These are phyloP conservation scores for Neotoma lepida DNA, from an alignment of 2,113 vertebrate genomes.

Conservation along the genomic window DNA sequence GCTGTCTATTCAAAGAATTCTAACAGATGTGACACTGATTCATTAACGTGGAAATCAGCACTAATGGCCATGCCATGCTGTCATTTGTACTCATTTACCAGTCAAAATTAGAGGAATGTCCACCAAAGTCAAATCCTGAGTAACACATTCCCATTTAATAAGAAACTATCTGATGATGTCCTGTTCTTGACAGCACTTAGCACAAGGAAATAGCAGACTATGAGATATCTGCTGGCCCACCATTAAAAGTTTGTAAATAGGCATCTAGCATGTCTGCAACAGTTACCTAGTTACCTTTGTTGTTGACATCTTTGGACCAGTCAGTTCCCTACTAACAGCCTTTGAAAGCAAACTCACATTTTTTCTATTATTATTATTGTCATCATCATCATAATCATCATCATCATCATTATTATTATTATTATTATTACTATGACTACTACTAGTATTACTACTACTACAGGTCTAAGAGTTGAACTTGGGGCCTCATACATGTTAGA, in stretches of 20 bases:
- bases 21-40: conserved; percentile 64
- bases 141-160: not conserved
- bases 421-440: not conserved
- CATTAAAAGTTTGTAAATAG: conserved; percentile 44
- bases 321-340: fast-evolving
- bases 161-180: conserved; percentile 1
- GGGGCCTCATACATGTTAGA: not conserved
- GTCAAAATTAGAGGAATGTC: conserved; percentile 63
- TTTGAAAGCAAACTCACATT: not conserved
- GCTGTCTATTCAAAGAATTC: conserved; percentile 46
- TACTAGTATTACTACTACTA: not conserved
- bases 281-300: not conserved
- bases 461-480: not conserved
- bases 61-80: conserved; percentile 22
- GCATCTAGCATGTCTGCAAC: not conserved
- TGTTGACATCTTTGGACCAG: not conserved
- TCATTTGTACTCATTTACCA: conserved; percentile 64
- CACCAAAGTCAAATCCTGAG: conserved; percentile 31
- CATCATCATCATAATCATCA: too few species aligned
- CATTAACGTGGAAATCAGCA: conserved; percentile 9
- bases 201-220: conserved; percentile 1
- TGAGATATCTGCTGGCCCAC: conserved; percentile 43
- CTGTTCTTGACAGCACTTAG: conserved; percentile 7
- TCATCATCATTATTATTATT: too few species aligned
- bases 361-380: not conserved